A percentile compares a stretch with the other conserved stretches of the same genome.
phyloP scores from a whole-genome alignment of 2,888 invertebrate species.

The Frankliniella fusca region DNA sequence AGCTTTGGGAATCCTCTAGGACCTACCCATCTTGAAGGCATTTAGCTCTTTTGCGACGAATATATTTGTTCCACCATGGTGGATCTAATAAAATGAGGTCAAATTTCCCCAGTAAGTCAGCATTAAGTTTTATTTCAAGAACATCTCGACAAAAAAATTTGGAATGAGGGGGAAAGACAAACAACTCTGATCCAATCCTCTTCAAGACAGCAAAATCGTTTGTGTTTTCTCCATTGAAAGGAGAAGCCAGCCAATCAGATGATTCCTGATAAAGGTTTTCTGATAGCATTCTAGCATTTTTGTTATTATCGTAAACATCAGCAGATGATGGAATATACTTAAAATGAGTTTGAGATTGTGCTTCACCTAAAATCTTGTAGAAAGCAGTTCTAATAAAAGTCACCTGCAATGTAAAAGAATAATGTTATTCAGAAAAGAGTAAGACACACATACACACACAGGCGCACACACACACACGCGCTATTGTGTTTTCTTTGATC shows the following conservation, averaged over 20 bases:
- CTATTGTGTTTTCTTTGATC: too few species aligned
- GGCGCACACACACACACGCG: too few species aligned
- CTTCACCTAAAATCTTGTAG: conserved; percentile 40
- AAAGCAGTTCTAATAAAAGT: conserved; percentile 43
- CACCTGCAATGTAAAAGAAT: conserved; percentile 42
- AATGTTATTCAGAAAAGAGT: neutral
- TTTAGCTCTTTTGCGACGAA: conserved; percentile 68
- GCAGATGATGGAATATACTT: neutral
- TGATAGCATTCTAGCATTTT: conserved; percentile 45
- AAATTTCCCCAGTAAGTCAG: conserved; percentile 50
- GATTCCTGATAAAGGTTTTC: conserved; percentile 48
- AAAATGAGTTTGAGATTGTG: conserved; percentile 41
- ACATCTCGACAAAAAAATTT: conserved; percentile 66
- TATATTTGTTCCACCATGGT: conserved; percentile 95
- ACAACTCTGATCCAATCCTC: conserved; percentile 50
- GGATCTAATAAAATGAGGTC: conserved; percentile 88
- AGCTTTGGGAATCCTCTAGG: conserved; percentile 33
- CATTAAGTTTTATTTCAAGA: conserved; percentile 52
- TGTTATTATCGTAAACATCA: conserved; percentile 44
- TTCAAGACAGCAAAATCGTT: conserved; percentile 52
- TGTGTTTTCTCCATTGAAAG: conserved; percentile 56
- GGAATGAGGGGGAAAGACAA: conserved; percentile 62
- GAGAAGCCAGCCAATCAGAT: conserved; percentile 26
- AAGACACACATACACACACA: too few species aligned
- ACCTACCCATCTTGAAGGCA: conserved; percentile 58